Conservation (phyloP, 2,797 vertebrate species). For the Pristis pectinata region DNA sequence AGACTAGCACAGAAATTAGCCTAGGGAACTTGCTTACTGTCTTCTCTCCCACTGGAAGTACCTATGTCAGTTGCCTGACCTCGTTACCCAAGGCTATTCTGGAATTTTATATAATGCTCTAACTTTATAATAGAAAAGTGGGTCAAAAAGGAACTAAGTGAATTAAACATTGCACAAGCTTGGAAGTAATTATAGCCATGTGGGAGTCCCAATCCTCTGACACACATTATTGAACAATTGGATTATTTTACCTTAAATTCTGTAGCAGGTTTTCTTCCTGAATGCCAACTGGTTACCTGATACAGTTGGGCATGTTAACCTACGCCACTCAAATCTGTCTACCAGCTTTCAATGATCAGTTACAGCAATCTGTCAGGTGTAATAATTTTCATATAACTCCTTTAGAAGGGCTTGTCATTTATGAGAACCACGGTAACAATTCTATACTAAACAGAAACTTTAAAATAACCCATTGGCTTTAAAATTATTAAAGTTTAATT, state of each 20-base stretch:
- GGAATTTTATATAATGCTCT: neutral
- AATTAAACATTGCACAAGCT: slow-evolving; percentile 1
- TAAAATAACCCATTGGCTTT: neutral
- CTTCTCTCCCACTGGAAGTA: too few relatives aligned
- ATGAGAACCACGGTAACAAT: neutral
- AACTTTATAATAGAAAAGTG: neutral
- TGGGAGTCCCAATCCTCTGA: neutral
- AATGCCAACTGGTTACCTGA: neutral
- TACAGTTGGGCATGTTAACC: neutral
- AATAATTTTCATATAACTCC: neutral
- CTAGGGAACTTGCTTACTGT: neutral
- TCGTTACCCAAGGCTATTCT: neutral
- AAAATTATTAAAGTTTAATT: neutral
- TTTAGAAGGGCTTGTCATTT: neutral
- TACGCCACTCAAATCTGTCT: neutral
- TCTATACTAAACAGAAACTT: neutral
- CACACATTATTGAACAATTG: neutral
- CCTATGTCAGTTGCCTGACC: neutral
- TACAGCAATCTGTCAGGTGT: too few relatives aligned
- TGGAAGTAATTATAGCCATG: neutral
- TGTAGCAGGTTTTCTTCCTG: neutral
- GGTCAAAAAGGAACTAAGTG: neutral
- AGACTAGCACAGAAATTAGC: neutral
- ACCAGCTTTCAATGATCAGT: neutral
- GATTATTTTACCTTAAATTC: neutral